Evolutionary conservation across 2,797 vertebrate genomes (phyloP), one percentile per base, ranked within the genome.

Genomic region (Oryzias dopingdopingensis): DNA sequence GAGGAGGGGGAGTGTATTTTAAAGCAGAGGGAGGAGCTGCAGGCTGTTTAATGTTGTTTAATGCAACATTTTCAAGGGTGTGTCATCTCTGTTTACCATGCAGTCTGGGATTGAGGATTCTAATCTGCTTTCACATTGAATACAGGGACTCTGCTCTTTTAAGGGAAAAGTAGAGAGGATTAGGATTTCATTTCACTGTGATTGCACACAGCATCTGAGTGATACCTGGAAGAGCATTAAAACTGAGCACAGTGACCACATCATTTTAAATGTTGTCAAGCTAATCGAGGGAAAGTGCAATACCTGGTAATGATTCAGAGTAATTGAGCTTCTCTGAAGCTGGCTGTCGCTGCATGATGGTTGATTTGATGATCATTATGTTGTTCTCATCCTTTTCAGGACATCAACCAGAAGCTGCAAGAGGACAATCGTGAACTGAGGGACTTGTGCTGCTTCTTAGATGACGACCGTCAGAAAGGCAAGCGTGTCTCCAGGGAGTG

Each of bases 381-480:
- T 56, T 29, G 26, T 16, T 61, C 14, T 14, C 24, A 47, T 20
- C 10, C 13, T 20, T 42, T 42, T 53, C 90, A 98, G 95, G 96
- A 98, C 67, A 94, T 98, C 73, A 98, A 98, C 85, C 96, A 98
- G 91, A 98, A 98, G 77, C 93, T 98, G 70, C 96, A 98, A 78
- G 96, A 98, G 70, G 96, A 98, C 86, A 98, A 98, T 91, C 96
- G 96, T 52, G 96, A 98, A 56, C 91, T 98, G 86, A 86, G 96
- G 70, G 96, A 98, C 86, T 92, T 98, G 47, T 98, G 96, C 85
- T 98, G 96, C 67, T 98, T 98, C 85, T 88, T 98, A 80, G 96
- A 98, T 0, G 96, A 98, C 0, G 96, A 98, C 86, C 90, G 96
- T 13, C 96, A 98, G 91, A 98, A 98, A 77, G 96, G 96, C 63